Evolutionary conservation across 1,140 invertebrate species (phyloP).

Genomic region (Meloidogyne exigua): DNA sequence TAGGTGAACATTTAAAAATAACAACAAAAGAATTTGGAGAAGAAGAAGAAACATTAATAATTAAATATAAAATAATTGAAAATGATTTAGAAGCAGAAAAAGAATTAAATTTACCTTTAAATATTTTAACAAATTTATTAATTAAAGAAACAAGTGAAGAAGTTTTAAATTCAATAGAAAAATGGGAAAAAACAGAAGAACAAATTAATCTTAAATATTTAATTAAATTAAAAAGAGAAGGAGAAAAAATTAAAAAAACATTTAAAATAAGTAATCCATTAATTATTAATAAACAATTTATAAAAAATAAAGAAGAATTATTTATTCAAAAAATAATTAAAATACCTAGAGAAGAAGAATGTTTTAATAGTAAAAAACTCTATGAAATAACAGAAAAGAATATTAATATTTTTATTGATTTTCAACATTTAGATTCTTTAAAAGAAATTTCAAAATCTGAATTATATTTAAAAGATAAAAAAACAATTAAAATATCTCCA

Average conservation of each 20-base stretch:
- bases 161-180: slow-evolving; percentile 31
- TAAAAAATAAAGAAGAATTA: not conserved
- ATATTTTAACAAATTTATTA: slow-evolving; percentile 14
- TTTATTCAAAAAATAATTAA: not conserved
- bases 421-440: not conserved
- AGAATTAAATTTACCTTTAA: slow-evolving; percentile 10
- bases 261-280: slow-evolving; percentile 12
- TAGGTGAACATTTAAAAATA: slow-evolving; percentile 1
- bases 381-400: not conserved
- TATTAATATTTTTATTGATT: not conserved
- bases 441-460: not conserved
- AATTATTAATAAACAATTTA: not conserved
- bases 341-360: slow-evolving; percentile 9
- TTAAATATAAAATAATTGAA: slow-evolving; percentile 17
- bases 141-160: slow-evolving; percentile 28
- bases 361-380: not conserved
- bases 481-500: not conserved
- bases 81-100: not conserved
- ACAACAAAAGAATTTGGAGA: slow-evolving; percentile 1
- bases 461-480: not conserved
- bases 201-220: not conserved
- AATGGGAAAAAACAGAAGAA: slow-evolving; percentile 15
- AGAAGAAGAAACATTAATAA: not conserved
- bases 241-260: not conserved
- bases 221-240: not conserved